Base-by-base conservation (phyloP, 2,888 invertebrate genomes). In the Eledona agricola region DNA sequence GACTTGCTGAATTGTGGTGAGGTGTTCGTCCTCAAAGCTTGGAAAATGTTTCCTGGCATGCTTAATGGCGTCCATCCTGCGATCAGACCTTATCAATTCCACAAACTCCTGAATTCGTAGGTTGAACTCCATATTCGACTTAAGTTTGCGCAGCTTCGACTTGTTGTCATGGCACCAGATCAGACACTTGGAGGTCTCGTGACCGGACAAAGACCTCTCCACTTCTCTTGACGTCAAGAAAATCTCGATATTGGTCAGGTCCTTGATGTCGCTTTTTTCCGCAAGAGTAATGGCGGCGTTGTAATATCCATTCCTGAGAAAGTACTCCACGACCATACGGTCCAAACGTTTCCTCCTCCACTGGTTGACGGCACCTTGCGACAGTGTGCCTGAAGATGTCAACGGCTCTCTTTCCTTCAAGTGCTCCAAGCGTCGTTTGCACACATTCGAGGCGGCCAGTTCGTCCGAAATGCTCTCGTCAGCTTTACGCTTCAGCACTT, bases 111-210 rank as follows among this genome's bases (percentile, higher is more conserved):
- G 88, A 66, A 93, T 86, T 22, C 94, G 81, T 53, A 98, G 83
- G 76, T 94, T 94, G 72, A 97, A 94, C 78, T 99, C 99, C 83
- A 99, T 89, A 45, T 87, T 92, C 40, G 96, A 96, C 76, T 93
- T 92, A 58, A 96, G 84, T 78, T 96, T 96, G 46, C 96, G 81
- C 57, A 97, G 82, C 73, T 96, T 96, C 19, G 95, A 95, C 75
- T 93, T 90, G 79, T 97, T 96, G 73, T 97, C 97, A 69, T 93
- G 90, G 78, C 97, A 97, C 97, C 97, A 97, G 55, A 88, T 83
- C 51, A 96, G 84, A 74, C 96, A 96, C 72, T 93, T 90, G 1
- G 83, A 80, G 0, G 96, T 96, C 77, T 96, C 93, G 46, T 86
- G 88, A 52, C 84, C 84, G 1, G 83, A 79, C 47, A 98, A 77